Evolutionary conservation across 2,113 vertebrate genomes (phyloP).

Genomic region (Eurystomus gularis): DNA sequence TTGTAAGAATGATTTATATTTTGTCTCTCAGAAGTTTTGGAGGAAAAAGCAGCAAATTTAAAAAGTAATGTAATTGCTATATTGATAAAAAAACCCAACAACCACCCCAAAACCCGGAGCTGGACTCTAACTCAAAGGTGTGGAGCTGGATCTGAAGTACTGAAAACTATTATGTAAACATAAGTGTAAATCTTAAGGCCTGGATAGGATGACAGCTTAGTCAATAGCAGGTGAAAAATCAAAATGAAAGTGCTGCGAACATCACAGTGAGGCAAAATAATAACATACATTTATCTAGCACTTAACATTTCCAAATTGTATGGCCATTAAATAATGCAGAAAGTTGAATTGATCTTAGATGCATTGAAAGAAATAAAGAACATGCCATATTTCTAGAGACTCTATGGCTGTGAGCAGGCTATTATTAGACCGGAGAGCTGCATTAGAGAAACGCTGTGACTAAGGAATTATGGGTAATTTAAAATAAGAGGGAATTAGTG

Average conservation of each 20-base stretch:
- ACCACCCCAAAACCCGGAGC: neutral
- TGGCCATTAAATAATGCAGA: neutral
- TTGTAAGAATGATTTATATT: neutral
- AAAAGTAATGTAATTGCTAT: neutral
- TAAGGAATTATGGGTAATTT: neutral
- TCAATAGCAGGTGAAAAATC: neutral
- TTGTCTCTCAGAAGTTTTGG: neutral
- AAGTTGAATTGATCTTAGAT: neutral
- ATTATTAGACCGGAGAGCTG: neutral
- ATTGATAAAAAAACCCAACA: neutral
- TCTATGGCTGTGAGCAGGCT: neutral
- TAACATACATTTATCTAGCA: neutral
- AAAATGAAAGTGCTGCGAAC: neutral
- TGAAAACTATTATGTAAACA: neutral
- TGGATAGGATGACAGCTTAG: neutral
- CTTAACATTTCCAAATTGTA: neutral
- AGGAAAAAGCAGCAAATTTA: neutral
- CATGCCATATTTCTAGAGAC: fast-evolving
- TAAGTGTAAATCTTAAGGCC: neutral
- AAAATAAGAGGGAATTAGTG: neutral
- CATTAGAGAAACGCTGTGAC: neutral
- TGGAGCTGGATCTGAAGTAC: neutral
- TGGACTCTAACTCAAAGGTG: neutral
- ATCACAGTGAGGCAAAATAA: neutral
- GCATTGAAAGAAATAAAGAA: neutral